A percentile compares a stretch with the other conserved stretches of the same genome.
These are phyloP conservation scores for Drosophila persimilis DNA, from an alignment of 1,140 invertebrate genomes.

Conservation along the genomic window DNA sequence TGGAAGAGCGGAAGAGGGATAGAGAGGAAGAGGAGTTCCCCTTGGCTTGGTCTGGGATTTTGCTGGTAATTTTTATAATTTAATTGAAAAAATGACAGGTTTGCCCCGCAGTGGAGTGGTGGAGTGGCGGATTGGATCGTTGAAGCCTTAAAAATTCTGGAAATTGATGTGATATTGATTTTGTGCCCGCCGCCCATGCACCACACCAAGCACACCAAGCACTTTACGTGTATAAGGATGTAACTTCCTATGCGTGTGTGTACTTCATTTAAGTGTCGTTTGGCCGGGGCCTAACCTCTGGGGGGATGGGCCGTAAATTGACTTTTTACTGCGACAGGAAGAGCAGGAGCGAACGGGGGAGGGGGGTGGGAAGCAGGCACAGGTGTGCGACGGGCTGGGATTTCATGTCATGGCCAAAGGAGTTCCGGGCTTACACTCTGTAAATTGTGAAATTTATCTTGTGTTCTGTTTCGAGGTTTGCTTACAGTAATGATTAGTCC, in stretches of 20 bases:
- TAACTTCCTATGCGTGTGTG: constrained; percentile 20
- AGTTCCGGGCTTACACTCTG: constrained; percentile 14
- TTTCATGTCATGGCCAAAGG: constrained; percentile 37
- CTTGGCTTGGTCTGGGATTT: constrained; percentile 11
- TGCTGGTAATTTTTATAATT: constrained; percentile 69
- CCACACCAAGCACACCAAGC: constrained; percentile 3
- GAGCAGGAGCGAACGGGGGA: constrained; percentile 13
- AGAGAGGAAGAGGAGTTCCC: neutral
- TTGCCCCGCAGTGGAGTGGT: constrained; percentile 17
- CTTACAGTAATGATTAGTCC: constrained; percentile 24
- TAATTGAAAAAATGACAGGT: constrained; percentile 75
- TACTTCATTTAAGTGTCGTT: constrained; percentile 67
- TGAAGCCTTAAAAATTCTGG: constrained; percentile 66
- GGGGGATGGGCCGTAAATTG: constrained; percentile 44
- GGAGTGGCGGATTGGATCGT: neutral
- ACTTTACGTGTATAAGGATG: constrained; percentile 2
- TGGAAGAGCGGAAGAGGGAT: too few species aligned
- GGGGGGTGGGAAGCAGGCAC: constrained; percentile 1
- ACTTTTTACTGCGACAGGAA: constrained; percentile 10
- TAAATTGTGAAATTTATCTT: constrained; percentile 50
- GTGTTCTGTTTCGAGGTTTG: constrained; percentile 18
- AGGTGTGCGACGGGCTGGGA: constrained; percentile 33
- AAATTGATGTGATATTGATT: constrained; percentile 72
- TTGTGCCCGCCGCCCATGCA: constrained; percentile 23
- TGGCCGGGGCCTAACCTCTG: constrained; percentile 23